Evolutionary conservation across 2,888 invertebrate species (phyloP), one percentile per base, ranked within the genome.

Genomic region (Hypsopygia costalis): DNA sequence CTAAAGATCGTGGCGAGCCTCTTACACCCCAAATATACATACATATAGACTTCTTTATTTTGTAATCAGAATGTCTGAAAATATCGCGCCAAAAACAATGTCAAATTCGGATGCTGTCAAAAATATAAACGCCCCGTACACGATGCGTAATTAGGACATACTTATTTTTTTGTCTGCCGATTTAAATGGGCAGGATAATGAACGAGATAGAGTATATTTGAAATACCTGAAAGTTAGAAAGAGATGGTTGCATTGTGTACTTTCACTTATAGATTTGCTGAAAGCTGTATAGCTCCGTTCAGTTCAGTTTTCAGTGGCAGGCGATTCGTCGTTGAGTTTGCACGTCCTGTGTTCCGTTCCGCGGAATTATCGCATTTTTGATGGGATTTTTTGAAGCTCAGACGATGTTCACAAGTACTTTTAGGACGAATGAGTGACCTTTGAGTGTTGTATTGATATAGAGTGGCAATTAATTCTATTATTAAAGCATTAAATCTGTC

Each of bases 191-290:
- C 42, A 47, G 44, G 44, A 47, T 47, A 47, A 43, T 34, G 9
- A 39, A 12, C 11, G 39, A 33, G 33, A 39, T 3, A n/a, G 33
- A 16, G 7, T 25, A 8, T 33, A 28, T 33, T 25, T 22, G 27
- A 25, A 33, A 20, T 5, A 2, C 1, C 27, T 16, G 3, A 7
- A 12, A 4, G 10, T n/a, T 12, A 8, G 33, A 81, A 45, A 61
- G 53, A 55, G 79, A 81, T 40, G 36, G 57, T 29, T 12, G 21
- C 44, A 58, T 57, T 71, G 64, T 76, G 70, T 76, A 77, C 73
- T 77, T 78, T 79, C 80, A 69, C 73, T 73, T 85, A 83, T 85
- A 82, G 86, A 86, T 86, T 79, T 81, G 74, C 76, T 76, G 76
- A 81, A 81, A 79, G 73, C 79, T 70, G 64, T 58, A 62, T 25